phyloP scores from a whole-genome alignment of 2,113 vertebrate genomes.

The Artemisiospiza belli region DNA sequence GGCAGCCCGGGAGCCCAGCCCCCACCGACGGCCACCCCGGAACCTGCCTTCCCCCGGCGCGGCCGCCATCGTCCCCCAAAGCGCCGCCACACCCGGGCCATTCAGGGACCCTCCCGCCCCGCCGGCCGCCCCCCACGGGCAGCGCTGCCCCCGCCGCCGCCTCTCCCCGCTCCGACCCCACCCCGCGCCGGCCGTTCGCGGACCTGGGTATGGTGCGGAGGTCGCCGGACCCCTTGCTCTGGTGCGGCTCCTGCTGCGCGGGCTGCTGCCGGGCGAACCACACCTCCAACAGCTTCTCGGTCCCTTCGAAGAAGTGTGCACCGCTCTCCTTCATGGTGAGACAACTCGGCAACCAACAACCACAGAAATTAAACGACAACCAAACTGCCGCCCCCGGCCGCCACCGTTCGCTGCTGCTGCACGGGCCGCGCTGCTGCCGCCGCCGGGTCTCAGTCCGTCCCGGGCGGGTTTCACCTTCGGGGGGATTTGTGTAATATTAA shows the following conservation, averaged over 20 bases:
- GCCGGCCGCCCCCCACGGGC: background rate
- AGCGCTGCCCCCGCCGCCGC: background rate
- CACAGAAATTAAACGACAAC: conserved; percentile 83
- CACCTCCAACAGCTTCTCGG: conserved; percentile 98
- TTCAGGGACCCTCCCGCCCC: background rate
- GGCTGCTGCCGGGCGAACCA: conserved; percentile 93
- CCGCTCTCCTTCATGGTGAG: conserved; percentile 93
- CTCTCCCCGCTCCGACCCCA: background rate
- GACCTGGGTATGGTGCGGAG: conserved; percentile 97
- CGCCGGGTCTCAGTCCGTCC: conserved; percentile 46
- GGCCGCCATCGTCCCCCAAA: background rate
- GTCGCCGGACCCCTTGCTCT: conserved; percentile 93
- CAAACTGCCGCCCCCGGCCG: conserved; percentile 74
- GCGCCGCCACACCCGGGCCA: background rate
- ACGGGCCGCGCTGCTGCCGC: conserved; percentile 45
- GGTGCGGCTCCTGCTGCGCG: conserved; percentile 87
- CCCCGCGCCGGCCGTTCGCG: conserved; percentile 12
- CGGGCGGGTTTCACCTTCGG: conserved; percentile 44
- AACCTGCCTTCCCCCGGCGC: background rate
- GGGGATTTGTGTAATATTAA: conserved; percentile 61
- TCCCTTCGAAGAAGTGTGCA: conserved; percentile 99
- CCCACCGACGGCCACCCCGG: background rate
- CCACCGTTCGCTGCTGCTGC: conserved; percentile 66
- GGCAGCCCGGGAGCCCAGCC: background rate
- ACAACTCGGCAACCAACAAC: conserved; percentile 89